These are phyloP conservation scores for Manduca sexta DNA, from an alignment of 1,140 invertebrate species.

Conservation along the genomic window DNA sequence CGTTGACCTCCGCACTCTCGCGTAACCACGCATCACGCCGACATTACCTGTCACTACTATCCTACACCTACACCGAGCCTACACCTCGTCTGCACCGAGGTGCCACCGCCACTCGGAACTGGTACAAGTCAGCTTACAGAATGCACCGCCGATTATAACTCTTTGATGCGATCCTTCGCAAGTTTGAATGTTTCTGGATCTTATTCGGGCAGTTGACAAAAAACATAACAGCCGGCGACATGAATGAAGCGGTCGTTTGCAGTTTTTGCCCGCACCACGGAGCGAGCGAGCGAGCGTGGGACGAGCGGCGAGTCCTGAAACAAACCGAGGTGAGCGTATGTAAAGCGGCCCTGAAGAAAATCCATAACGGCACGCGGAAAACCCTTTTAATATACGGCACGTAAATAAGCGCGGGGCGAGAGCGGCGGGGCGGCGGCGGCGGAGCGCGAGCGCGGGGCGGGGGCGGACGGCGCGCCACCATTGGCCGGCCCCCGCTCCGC, in stretches of 20 bases:
- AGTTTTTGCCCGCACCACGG: conserved; percentile 3
- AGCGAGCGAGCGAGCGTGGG: neutral
- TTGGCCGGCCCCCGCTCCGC: conserved; percentile 34
- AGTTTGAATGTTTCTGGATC: neutral
- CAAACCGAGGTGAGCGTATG: conserved; percentile 32
- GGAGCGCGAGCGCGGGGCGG: conserved; percentile 20
- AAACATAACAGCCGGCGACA: conserved; percentile 1
- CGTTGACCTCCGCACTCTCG: conserved; percentile 6
- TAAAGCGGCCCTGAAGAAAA: conserved; percentile 59
- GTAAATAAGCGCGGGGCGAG: conserved; percentile 50
- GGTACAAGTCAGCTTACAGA: too few relatives aligned
- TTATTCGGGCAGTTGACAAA: neutral
- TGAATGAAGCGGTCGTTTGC: conserved; percentile 6
- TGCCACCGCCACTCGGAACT: too few relatives aligned
- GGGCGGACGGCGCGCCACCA: conserved; percentile 22
- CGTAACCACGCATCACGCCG: too few relatives aligned
- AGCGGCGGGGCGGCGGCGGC: conserved; percentile 18
- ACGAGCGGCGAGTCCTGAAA: neutral
- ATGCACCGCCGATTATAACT: too few relatives aligned
- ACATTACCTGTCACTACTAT: conserved; percentile 3
- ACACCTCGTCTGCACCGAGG: too few relatives aligned
- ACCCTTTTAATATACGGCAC: conserved; percentile 71
- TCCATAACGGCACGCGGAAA: conserved; percentile 68
- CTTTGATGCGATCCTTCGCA: neutral
- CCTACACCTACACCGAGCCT: too few relatives aligned